Base-by-base conservation (phyloP, 2,797 vertebrate genomes). In the Oreonectes daqikongensis region DNA sequence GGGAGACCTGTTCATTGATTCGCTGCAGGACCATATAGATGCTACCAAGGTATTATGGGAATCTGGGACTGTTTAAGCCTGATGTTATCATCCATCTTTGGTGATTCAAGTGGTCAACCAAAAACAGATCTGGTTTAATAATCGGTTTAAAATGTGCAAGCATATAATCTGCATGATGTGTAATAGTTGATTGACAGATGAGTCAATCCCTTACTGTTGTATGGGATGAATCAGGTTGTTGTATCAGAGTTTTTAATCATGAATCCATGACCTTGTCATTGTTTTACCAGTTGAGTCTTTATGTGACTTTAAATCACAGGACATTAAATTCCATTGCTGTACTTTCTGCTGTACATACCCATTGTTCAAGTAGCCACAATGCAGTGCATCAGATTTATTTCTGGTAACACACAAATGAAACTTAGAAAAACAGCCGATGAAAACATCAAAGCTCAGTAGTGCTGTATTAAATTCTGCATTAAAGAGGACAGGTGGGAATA, bases 1-100 rank as follows among this genome's bases (percentile, higher is more conserved):
- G 1, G 97, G 97, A 22, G 97, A 99, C 78, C 95, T 99, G 82
- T 98, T 99, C 89, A 98, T 98, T 3, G 97, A 99, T 88, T 96
- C 97, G 26, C 91, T 99, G 81, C 96, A 96, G 18, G 97, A 99
- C 80, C 97, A 99, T 86, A 99, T 99, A 76, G 96, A 97, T 26
- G 94, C 96, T 1, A 95, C 95, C 83, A 99, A 98, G 96, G 97
- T 98, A 91, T 66, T 64, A 42, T 61, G n/a, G 17, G 30, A 35
- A n/a, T 32, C 30, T 10, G 18, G 18, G 4, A 8, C 18, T 12
- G 8, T 61, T 18, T 15, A 61, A 10, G 1, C 5, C 14, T 28
- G 53, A 26, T 26, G 1, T 52, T 22, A 20, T 55, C 52, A 24
- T 53, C 20, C 18, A 3, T 22, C 26, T 60, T 50, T 22, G 30